Evolutionary conservation across 2,888 invertebrate species (phyloP).

Genomic region (Zygaena filipendulae): DNA sequence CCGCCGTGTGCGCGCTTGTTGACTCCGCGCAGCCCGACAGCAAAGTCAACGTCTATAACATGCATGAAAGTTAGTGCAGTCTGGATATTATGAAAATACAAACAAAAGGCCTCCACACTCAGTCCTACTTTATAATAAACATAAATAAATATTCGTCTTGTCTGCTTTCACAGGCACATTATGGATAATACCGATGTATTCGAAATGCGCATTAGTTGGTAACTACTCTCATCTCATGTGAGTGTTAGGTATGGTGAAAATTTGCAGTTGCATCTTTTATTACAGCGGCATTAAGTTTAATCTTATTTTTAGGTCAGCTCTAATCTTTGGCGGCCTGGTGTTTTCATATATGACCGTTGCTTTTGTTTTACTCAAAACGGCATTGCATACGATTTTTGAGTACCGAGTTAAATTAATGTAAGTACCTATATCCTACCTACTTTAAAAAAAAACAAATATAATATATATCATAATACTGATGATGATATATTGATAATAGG

Average conservation of each 20-base stretch:
- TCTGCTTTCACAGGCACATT: conserved; percentile 45
- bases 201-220: conserved; percentile 38
- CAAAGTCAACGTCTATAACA: conserved; percentile 18
- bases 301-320: conserved; percentile 29
- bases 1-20: conserved; percentile 36
- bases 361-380: conserved; percentile 39
- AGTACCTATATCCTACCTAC: too few species aligned
- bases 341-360: conserved; percentile 44
- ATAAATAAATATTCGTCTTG: too few species aligned
- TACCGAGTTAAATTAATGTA: conserved; percentile 52
- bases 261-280: conserved; percentile 1
- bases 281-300: neutral
- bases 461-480: too few species aligned
- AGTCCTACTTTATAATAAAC: too few species aligned
- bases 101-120: neutral
- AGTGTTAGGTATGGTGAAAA: conserved; percentile 22
- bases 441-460: too few species aligned
- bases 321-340: conserved; percentile 41
- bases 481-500: too few species aligned
- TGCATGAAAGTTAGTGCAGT: conserved; percentile 39
- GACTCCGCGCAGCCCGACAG: conserved; percentile 30
- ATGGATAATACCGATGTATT: conserved; percentile 55
- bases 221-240: conserved; percentile 43
- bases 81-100: too few species aligned
- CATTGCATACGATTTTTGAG: conserved; percentile 52